Evolutionary conservation across 2,113 vertebrate genomes (phyloP).

Genomic region (Malaclemys terrapin): DNA sequence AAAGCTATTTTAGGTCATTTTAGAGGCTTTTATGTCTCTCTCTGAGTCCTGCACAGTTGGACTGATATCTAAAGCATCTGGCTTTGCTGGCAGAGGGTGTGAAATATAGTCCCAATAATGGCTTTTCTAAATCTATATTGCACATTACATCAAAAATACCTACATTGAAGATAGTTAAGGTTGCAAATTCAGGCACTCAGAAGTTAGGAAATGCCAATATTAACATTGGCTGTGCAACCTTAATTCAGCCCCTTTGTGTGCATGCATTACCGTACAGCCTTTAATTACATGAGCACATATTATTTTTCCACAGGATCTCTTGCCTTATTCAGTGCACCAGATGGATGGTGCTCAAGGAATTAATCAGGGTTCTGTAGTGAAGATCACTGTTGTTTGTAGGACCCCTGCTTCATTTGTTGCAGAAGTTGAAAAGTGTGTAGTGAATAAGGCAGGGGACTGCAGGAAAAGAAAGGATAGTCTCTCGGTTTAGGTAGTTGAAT

Average conservation of each 20-base stretch:
- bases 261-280: background rate
- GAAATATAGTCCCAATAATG: conserved; percentile 25
- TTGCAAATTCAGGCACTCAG: background rate
- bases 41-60: conserved; percentile 25
- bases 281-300: background rate
- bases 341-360: background rate
- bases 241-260: background rate
- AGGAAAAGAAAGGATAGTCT: background rate
- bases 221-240: background rate
- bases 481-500: background rate
- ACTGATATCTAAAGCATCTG: background rate
- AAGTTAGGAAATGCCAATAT: background rate
- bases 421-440: background rate
- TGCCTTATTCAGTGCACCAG: background rate
- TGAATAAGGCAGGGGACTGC: background rate
- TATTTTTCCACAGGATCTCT: background rate
- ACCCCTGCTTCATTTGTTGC: accelerated
- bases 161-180: background rate
- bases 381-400: background rate
- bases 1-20: conserved; percentile 42
- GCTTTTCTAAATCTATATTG: background rate
- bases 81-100: background rate
- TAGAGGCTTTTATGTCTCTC: conserved; percentile 28
- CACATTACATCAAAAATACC: background rate
- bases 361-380: background rate